phyloP scores from a whole-genome alignment of 2,888 invertebrate species.

The Drosophila paramelanica region DNA sequence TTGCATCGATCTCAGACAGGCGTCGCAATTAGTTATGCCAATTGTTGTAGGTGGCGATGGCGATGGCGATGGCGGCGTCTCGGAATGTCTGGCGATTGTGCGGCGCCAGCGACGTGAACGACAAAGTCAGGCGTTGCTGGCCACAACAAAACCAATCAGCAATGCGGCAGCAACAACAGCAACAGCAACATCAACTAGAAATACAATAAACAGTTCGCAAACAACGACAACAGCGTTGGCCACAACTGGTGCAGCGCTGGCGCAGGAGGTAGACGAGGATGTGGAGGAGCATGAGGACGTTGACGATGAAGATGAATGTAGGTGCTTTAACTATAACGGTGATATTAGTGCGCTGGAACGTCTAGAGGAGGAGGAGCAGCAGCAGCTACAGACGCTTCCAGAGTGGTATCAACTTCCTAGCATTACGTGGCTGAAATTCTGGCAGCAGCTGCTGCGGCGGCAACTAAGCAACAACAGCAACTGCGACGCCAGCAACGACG shows the following conservation, averaged over 20 bases:
- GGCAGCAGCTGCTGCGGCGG: slow-evolving; percentile 68
- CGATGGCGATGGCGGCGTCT: slow-evolving; percentile 38
- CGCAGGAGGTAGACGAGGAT: slow-evolving; percentile 46
- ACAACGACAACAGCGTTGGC: slow-evolving; percentile 71
- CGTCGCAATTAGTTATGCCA: slow-evolving; percentile 80
- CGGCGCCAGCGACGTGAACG: slow-evolving; percentile 71
- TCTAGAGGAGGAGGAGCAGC: slow-evolving; percentile 20
- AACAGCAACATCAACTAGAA: slow-evolving; percentile 9
- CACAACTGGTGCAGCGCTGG: slow-evolving; percentile 54
- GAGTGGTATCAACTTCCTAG: slow-evolving; percentile 63
- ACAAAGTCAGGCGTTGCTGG: slow-evolving; percentile 64
- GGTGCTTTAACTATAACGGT: slow-evolving; percentile 83
- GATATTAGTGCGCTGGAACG: slow-evolving; percentile 78
- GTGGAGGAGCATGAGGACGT: slow-evolving; percentile 28
- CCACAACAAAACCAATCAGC: slow-evolving; percentile 63
- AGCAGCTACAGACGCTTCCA: slow-evolving; percentile 27
- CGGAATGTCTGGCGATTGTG: slow-evolving; percentile 46
- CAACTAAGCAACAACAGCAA: slow-evolving; percentile 37
- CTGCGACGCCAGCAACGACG: slow-evolving; percentile 16
- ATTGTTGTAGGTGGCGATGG: slow-evolving; percentile 64
- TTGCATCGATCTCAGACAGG: slow-evolving; percentile 68
- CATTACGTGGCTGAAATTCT: slow-evolving; percentile 76
- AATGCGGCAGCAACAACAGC: slow-evolving; percentile 23
- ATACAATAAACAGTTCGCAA: slow-evolving; percentile 64
- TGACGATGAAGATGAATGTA: slow-evolving; percentile 73